Evolutionary conservation across 92 coral and sea anemone species (phyloP).

Genomic region (Porites lobata): DNA sequence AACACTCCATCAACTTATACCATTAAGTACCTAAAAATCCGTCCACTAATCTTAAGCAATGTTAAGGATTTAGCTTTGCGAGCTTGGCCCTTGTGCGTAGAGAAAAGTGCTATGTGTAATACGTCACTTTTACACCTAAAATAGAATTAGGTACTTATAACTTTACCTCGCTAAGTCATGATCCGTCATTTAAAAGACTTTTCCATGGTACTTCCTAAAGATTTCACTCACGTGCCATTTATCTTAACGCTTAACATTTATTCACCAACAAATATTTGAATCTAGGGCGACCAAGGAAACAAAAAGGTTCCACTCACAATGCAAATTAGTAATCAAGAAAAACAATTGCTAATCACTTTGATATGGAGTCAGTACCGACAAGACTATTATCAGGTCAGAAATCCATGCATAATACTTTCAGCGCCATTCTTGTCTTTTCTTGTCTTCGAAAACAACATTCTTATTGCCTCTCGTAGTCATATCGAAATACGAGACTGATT

Average conservation of each 20-base stretch:
- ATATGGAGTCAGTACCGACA: background rate
- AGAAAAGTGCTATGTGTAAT: background rate
- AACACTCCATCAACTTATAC: background rate
- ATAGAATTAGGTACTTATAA: background rate
- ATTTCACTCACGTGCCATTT: background rate
- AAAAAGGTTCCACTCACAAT: constrained; percentile 4
- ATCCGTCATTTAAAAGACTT: too few species aligned
- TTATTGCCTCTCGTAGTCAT: background rate
- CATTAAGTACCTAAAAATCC: background rate
- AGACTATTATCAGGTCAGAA: background rate
- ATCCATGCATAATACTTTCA: background rate
- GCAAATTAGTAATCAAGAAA: constrained; percentile 7
- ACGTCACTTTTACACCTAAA: background rate
- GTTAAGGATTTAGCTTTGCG: constrained; percentile 12
- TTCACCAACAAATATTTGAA: constrained; percentile 17
- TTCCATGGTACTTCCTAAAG: background rate
- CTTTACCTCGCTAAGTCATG: background rate
- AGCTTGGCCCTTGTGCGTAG: background rate
- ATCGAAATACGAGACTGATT: background rate
- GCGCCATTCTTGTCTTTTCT: background rate
- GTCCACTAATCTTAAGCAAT: constrained; percentile 3
- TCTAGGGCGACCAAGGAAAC: constrained; percentile 1
- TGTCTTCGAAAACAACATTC: background rate
- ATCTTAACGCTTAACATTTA: background rate
- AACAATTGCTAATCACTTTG: constrained; percentile 3